These are phyloP conservation scores for Saccostrea glomerata DNA, from an alignment of 1,140 invertebrate species.

Conservation along the genomic window DNA sequence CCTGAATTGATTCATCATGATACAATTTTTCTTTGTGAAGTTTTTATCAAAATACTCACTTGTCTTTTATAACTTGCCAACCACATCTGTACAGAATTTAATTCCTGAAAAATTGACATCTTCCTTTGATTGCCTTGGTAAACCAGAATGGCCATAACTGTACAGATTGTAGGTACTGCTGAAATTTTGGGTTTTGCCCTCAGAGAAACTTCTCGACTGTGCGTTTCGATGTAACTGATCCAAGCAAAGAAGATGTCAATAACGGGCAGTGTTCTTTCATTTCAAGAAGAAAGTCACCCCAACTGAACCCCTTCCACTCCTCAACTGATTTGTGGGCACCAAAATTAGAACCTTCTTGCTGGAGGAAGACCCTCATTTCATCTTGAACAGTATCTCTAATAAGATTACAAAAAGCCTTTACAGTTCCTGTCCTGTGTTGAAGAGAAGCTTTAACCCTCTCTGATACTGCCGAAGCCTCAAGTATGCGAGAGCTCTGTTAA, in stretches of 20 bases:
- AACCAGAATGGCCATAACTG: constrained; percentile 7
- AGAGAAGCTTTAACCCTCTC: neutral
- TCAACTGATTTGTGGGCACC: neutral
- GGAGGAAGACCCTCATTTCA: neutral
- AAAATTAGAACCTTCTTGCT: constrained; percentile 1
- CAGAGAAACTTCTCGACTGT: neutral
- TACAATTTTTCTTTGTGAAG: too few species aligned
- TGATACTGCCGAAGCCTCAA: neutral
- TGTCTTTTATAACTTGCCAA: constrained; percentile 41
- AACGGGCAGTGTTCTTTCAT: neutral
- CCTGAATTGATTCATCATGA: neutral
- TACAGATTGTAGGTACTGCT: constrained; percentile 3
- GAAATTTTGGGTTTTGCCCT: too few species aligned
- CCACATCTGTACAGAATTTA: constrained; percentile 46
- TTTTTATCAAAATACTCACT: neutral
- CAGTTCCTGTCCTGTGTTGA: neutral
- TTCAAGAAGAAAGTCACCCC: neutral
- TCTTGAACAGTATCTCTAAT: constrained; percentile 1
- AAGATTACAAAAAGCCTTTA: neutral
- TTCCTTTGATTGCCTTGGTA: constrained; percentile 4
- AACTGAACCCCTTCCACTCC: constrained; percentile 1
- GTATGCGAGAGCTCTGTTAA: neutral
- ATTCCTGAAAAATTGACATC: constrained; percentile 11
- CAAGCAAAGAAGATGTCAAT: constrained; percentile 10
- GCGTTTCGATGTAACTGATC: constrained; percentile 11